Evolutionary conservation across 2,888 invertebrate genomes (phyloP).

Genomic region (Lepetodrilus schrolli): DNA sequence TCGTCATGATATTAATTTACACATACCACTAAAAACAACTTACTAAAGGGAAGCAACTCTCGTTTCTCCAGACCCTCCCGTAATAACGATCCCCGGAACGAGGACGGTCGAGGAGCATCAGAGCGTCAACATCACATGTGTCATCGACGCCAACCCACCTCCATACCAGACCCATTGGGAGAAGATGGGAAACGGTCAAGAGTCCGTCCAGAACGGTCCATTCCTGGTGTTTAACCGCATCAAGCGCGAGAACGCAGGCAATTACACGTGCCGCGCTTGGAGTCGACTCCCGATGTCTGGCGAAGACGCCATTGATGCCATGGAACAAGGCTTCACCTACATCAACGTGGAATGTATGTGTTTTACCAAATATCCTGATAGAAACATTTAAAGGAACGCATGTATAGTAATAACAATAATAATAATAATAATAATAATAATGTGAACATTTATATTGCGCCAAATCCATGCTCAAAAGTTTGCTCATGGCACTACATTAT

Average conservation of each 20-base stretch:
- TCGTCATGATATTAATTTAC: too few species aligned
- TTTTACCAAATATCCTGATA: too few species aligned
- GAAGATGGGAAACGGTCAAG: conserved; percentile 39
- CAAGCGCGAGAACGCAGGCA: conserved; percentile 50
- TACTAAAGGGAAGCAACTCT: background rate
- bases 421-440: too few species aligned
- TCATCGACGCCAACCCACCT: conserved; percentile 57
- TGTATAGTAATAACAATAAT: too few species aligned
- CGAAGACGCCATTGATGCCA: conserved; percentile 38
- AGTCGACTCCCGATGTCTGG: conserved; percentile 56
- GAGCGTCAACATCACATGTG: conserved; percentile 49
- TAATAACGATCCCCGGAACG: conserved; percentile 46
- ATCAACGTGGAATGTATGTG: conserved; percentile 63
- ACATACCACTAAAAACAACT: too few species aligned
- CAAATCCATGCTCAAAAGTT: too few species aligned
- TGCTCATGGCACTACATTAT: too few species aligned
- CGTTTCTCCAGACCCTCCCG: conserved; percentile 59
- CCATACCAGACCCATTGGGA: conserved; percentile 56
- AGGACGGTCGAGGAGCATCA: conserved; percentile 48
- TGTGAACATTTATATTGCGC: too few species aligned
- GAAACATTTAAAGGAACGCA: too few species aligned
- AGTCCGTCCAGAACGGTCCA: conserved; percentile 40
- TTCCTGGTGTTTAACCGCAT: conserved; percentile 44
- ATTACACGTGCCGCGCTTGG: conserved; percentile 59
- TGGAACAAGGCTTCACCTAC: conserved; percentile 46